These are phyloP conservation scores for Dromococcyx pavoninus DNA, from an alignment of 2,797 vertebrate genomes.

Conservation along the genomic window DNA sequence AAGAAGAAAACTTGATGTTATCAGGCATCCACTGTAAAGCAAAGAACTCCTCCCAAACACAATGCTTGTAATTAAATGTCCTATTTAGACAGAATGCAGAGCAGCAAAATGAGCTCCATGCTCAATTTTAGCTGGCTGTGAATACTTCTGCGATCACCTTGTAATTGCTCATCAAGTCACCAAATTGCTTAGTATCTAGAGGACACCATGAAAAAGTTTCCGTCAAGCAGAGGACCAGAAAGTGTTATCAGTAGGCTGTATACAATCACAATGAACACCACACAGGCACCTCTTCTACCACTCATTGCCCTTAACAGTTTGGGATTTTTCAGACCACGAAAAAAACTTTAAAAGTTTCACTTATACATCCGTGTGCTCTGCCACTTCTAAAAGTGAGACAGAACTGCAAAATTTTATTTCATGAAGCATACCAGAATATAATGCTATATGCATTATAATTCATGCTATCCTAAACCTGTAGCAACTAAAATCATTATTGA, in stretches of 20 bases:
- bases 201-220: neutral
- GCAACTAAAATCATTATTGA: neutral
- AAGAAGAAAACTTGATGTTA: neutral
- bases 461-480: neutral
- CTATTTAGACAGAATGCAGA: neutral
- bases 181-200: neutral
- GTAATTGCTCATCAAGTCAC: neutral
- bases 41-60: neutral
- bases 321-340: neutral
- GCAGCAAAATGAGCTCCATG: neutral
- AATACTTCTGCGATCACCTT: neutral
- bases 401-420: neutral
- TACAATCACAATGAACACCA: neutral
- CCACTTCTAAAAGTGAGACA: neutral
- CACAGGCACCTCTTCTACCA: neutral
- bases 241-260: neutral
- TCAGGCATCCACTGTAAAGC: neutral
- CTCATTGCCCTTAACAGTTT: neutral
- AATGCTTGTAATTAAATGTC: neutral
- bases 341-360: neutral
- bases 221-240: neutral
- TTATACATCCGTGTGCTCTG: neutral
- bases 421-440: neutral
- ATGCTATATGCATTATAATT: neutral
- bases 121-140: neutral